A percentile compares a stretch with the other conserved stretches of the same genome.
These are phyloP conservation scores for Drosophila auraria DNA, from an alignment of 1,140 invertebrate species.

Conservation along the genomic window DNA sequence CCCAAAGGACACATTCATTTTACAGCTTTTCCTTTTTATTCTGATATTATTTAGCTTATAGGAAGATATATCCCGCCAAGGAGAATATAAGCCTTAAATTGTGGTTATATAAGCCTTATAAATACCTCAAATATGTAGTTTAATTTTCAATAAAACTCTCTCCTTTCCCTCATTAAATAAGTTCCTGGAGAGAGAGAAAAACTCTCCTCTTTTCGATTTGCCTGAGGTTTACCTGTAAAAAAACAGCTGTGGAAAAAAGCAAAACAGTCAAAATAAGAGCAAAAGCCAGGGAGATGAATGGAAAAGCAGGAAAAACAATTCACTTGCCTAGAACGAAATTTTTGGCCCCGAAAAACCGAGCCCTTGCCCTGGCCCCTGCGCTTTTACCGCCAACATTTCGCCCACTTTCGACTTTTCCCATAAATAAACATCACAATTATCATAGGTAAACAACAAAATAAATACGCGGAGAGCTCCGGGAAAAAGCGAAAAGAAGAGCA, in stretches of 20 bases:
- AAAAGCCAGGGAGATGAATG: not conserved
- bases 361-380: not conserved
- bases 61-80: no score
- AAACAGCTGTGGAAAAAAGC: conserved; percentile 4
- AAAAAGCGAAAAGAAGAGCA: conserved; percentile 41
- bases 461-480: conserved; percentile 42
- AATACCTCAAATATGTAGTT: not conserved
- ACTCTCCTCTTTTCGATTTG: not conserved
- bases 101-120: no score
- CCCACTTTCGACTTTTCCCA: conserved; percentile 49
- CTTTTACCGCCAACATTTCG: conserved; percentile 21
- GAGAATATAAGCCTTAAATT: no score
- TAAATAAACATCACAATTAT: conserved; percentile 80
- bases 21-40: no score
- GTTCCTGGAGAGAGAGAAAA: no score
- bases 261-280: conserved; percentile 14
- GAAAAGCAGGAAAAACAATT: conserved; percentile 34
- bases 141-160: no score
- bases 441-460: conserved; percentile 80
- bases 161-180: not conserved
- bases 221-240: conserved; percentile 10
- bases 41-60: no score
- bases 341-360: not conserved
- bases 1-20: no score
- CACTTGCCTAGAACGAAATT: conserved; percentile 19